phyloP scores from a whole-genome alignment of 2,797 vertebrate genomes.

The Lepus oiostolus region DNA sequence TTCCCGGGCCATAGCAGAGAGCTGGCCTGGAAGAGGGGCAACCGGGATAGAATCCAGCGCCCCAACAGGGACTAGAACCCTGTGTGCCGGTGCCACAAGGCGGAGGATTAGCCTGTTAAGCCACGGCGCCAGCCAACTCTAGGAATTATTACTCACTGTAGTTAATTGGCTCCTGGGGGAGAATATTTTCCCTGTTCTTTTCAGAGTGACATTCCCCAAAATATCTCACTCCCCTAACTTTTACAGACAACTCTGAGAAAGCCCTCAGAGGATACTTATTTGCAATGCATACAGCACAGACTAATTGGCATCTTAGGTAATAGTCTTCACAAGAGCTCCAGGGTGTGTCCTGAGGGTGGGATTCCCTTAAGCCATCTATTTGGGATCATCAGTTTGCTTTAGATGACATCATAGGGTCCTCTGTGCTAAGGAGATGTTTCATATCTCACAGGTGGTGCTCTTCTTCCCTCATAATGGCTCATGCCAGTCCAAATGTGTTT shows the following conservation, averaged over 20 bases:
- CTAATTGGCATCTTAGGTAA: conserved; percentile 46
- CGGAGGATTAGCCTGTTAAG: no score
- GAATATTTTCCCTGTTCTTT: not conserved
- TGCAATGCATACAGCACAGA: not conserved
- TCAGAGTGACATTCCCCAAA: not conserved
- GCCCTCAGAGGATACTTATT: not conserved
- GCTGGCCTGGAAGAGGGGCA: no score
- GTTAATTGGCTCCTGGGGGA: not conserved
- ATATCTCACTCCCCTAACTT: not conserved
- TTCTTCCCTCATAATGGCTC: not conserved
- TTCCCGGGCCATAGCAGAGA: no score
- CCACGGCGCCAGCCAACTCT: no score
- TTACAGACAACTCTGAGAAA: not conserved
- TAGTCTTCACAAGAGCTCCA: conserved; percentile 11
- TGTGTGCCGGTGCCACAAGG: no score
- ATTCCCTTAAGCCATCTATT: not conserved
- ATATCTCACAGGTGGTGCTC: not conserved
- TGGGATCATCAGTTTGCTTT: not conserved
- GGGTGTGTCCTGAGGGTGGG: not conserved
- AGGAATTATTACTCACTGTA: not conserved
- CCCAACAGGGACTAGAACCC: no score
- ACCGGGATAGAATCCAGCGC: no score
- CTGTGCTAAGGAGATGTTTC: not conserved
- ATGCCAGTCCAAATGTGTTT: not conserved
- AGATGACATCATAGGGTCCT: not conserved